A percentile compares a stretch with the other conserved stretches of the same genome.
Conservation (phyloP, 2,888 invertebrate species). For the Neelides folsomi region DNA sequence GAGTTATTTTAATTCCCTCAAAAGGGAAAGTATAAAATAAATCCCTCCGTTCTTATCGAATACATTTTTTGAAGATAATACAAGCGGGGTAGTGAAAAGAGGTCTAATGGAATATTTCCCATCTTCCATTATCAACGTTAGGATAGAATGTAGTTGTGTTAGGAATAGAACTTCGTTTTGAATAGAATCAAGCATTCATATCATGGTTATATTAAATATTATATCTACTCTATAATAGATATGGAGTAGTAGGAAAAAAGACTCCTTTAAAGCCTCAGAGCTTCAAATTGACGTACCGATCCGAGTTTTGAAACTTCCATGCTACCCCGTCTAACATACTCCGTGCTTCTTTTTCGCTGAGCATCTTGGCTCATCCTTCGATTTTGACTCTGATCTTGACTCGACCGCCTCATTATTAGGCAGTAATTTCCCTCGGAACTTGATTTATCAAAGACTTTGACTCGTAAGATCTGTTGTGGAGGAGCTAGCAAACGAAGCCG, state of each 20-base stretch:
- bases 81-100: too few species aligned
- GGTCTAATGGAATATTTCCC: too few species aligned
- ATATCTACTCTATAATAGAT: background rate
- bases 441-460: background rate
- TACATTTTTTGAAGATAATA: too few species aligned
- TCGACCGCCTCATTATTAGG: constrained; percentile 28
- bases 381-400: constrained; percentile 25
- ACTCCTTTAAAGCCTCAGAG: background rate
- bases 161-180: too few species aligned
- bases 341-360: constrained; percentile 27
- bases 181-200: too few species aligned
- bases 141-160: too few species aligned
- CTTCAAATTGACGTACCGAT: constrained; percentile 23
- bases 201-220: too few species aligned
- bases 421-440: constrained; percentile 5
- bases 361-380: constrained; percentile 31
- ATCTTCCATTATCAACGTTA: too few species aligned
- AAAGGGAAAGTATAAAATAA: too few species aligned
- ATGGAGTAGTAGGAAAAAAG: background rate
- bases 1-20: too few species aligned
- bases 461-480: background rate
- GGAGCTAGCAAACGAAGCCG: too few species aligned
- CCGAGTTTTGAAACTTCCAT: constrained; percentile 33
- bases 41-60: too few species aligned
- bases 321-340: constrained; percentile 30